Conservation (phyloP, 2,113 vertebrate species). For the Ochotona princeps region DNA sequence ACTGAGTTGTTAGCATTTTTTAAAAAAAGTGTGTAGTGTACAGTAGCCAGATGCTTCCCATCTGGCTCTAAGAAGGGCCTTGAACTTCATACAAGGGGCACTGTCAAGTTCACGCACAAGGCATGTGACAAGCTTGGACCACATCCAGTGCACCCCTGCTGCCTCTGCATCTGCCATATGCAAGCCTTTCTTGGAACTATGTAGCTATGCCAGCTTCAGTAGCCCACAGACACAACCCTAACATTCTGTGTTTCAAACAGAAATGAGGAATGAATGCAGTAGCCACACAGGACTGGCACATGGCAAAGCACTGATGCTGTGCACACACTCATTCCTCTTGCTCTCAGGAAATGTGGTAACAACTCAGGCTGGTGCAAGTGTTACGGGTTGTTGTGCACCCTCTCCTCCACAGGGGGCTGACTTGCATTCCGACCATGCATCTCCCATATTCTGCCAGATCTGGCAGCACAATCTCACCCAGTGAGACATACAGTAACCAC, state of each 20-base stretch:
- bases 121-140: neutral
- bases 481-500: neutral
- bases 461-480: neutral
- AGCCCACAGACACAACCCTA: neutral
- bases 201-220: neutral
- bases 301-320: neutral
- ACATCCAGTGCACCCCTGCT: neutral
- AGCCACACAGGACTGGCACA: too few relatives aligned
- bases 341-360: neutral
- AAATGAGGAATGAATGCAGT: neutral
- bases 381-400: neutral
- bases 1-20: neutral
- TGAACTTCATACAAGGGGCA: neutral
- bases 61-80: neutral
- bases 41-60: neutral
- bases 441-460: neutral
- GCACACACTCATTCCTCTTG: neutral
- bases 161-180: neutral
- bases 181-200: neutral
- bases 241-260: neutral
- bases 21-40: fast-evolving
- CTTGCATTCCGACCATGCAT: neutral
- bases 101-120: neutral
- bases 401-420: neutral
- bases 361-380: neutral